Conservation (phyloP, 2,888 invertebrate species). For the Drosophila robusta region DNA sequence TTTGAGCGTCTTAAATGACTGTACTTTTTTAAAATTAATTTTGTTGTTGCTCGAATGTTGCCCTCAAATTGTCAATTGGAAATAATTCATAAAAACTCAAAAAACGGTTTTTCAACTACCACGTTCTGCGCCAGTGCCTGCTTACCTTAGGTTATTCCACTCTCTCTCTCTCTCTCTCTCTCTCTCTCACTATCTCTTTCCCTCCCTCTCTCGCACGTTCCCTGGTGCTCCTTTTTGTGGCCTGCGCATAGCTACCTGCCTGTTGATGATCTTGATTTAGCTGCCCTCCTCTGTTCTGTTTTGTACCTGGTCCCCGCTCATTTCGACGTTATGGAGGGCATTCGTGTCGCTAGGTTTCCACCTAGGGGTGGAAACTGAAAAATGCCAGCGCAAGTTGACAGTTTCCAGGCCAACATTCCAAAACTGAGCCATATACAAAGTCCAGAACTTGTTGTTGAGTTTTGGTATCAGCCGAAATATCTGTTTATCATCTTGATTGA, state of each 20-base stretch:
- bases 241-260: conserved; percentile 61
- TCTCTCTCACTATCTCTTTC: conserved; percentile 9
- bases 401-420: conserved; percentile 28
- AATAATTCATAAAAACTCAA: conserved; percentile 61
- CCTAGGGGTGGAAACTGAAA: conserved; percentile 24
- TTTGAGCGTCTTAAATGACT: conserved; percentile 58
- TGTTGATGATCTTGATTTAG: conserved; percentile 67
- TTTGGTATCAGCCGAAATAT: background rate
- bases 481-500: background rate
- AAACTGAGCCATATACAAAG: background rate
- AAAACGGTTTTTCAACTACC: conserved; percentile 70
- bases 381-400: conserved; percentile 49
- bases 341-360: conserved; percentile 48
- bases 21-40: conserved; percentile 51
- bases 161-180: background rate
- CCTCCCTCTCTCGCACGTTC: conserved; percentile 3
- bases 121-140: conserved; percentile 71
- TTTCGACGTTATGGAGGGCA: conserved; percentile 25
- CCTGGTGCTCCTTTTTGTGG: conserved; percentile 25
- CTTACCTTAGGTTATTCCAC: conserved; percentile 20
- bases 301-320: conserved; percentile 41
- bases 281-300: conserved; percentile 17
- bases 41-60: conserved; percentile 38
- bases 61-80: conserved; percentile 71
- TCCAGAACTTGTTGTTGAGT: background rate